Conservation (phyloP, 1,140 invertebrate genomes). For the Drosophila ficusphila region DNA sequence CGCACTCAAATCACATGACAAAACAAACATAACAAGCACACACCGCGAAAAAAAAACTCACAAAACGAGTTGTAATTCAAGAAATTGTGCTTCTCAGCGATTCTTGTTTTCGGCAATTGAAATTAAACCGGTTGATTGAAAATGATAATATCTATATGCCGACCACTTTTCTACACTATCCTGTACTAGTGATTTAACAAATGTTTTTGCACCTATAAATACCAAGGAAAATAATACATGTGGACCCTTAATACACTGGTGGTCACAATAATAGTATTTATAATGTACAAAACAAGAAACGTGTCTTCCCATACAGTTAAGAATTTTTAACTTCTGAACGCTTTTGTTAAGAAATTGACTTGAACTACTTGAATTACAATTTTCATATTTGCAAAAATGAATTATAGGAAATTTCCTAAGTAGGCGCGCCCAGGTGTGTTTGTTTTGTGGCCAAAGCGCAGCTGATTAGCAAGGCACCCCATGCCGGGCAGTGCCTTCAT, state of each 20-base stretch:
- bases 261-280: neutral
- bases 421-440: neutral
- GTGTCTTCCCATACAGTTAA: too few relatives aligned
- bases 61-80: conserved; percentile 37
- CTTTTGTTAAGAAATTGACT: too few relatives aligned
- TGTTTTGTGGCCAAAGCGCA: neutral
- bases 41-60: conserved; percentile 7
- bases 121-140: conserved; percentile 57
- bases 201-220: neutral
- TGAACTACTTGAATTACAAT: too few relatives aligned
- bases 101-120: conserved; percentile 46
- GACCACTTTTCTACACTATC: conserved; percentile 25
- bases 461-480: conserved; percentile 29
- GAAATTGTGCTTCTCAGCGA: conserved; percentile 6
- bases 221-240: neutral
- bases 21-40: conserved; percentile 5
- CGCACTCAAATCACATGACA: conserved; percentile 15
- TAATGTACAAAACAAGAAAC: too few relatives aligned
- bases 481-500: conserved; percentile 17
- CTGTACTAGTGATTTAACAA: neutral
- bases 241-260: neutral
- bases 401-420: too few relatives aligned
- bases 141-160: conserved; percentile 5
- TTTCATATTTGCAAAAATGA: too few relatives aligned
- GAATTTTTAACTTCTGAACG: too few relatives aligned